These are phyloP conservation scores for Bothrops jararaca DNA, from an alignment of 2,113 vertebrate genomes.

Conservation along the genomic window DNA sequence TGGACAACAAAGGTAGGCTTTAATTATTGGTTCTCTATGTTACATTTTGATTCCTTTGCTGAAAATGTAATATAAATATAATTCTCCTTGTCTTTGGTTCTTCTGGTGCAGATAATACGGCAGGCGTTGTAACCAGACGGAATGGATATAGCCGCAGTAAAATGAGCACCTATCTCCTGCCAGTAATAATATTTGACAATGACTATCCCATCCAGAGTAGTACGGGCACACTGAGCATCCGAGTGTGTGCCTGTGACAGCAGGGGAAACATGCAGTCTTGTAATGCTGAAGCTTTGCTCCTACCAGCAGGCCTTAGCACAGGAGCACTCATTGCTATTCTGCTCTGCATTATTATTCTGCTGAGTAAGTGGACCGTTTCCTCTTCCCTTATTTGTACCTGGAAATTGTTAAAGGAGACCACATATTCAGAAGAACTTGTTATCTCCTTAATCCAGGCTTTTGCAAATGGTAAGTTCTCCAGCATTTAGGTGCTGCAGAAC, in stretches of 20 bases:
- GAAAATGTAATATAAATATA: not conserved
- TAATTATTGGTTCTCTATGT: not conserved
- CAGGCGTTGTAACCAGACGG: constrained; percentile 75
- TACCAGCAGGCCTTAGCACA: constrained; percentile 74
- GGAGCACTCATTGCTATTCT: constrained; percentile 76
- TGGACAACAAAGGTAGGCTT: constrained; percentile 79
- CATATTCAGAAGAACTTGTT: not conserved
- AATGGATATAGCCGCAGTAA: constrained; percentile 75
- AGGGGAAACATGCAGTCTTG: constrained; percentile 77
- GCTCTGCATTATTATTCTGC: constrained; percentile 74
- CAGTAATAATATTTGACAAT: constrained; percentile 77
- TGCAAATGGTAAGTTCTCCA: not conserved
- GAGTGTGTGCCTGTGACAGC: constrained; percentile 72
- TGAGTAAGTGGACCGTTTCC: constrained; percentile 45
- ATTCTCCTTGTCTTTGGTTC: not conserved
- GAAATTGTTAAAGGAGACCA: not conserved
- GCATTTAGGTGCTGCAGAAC: not conserved
- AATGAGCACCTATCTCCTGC: constrained; percentile 71
- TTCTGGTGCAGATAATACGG: constrained; percentile 73
- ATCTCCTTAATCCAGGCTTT: not conserved
- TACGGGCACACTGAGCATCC: constrained; percentile 75
- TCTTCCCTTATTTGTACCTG: not conserved
- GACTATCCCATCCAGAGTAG: constrained; percentile 80
- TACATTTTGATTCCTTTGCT: accelerated
- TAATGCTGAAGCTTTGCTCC: constrained; percentile 68